phyloP scores from a whole-genome alignment of 2,888 invertebrate genomes.

The Podabrus alpinus region DNA sequence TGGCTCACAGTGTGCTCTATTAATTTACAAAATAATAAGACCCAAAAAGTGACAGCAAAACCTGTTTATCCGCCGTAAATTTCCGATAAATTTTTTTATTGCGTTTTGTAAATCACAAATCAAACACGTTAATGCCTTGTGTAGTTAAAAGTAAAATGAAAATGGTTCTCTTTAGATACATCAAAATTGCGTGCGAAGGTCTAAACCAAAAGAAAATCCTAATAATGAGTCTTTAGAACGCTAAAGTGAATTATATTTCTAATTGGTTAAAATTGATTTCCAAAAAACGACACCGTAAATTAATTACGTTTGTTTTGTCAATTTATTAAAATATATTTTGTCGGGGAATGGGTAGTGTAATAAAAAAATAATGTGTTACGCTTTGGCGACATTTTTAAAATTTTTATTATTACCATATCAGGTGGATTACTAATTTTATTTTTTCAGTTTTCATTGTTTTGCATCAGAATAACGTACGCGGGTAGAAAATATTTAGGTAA shows the following conservation, averaged over 20 bases:
- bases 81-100: neutral
- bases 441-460: neutral
- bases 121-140: neutral
- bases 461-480: neutral
- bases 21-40: neutral
- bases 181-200: slow-evolving; percentile 18
- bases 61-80: neutral
- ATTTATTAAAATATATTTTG: neutral
- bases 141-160: slow-evolving; percentile 20
- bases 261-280: slow-evolving; percentile 27
- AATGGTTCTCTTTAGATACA: slow-evolving; percentile 15
- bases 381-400: neutral
- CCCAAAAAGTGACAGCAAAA: neutral
- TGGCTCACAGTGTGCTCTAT: neutral
- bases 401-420: neutral
- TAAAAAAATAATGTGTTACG: neutral
- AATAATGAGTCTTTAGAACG: slow-evolving; percentile 28
- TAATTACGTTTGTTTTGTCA: slow-evolving; percentile 16
- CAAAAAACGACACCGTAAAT: slow-evolving; percentile 25
- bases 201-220: slow-evolving; percentile 18
- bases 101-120: neutral
- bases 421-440: neutral
- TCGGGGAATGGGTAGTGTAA: neutral
- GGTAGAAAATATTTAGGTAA: neutral
- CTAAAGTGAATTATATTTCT: slow-evolving; percentile 30